A percentile compares a stretch with the other conserved stretches of the same genome.
Conservation (phyloP, 1,140 invertebrate species). For the honey bee (Apis mellifera) region Amel_HAv3.1 CM009935.2:13248501-13249000, state of each 20-base stretch:
- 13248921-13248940: not conserved
- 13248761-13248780: too few species aligned
- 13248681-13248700: not conserved
- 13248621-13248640: not conserved
- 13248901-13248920: constrained; percentile 7
- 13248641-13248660: constrained; percentile 21
- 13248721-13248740: not conserved
- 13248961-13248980: constrained; percentile 24
- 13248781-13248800: too few species aligned
- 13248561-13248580: not conserved
- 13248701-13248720: not conserved
- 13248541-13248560: not conserved
- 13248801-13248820: too few species aligned
- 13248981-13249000: constrained; percentile 41
- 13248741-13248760: too few species aligned
- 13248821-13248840: too few species aligned
- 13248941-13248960: constrained; percentile 18
- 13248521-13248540: constrained; percentile 16
- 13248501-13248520: constrained; percentile 50
- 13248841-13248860: too few species aligned
- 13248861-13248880: not conserved
- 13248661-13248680: constrained; percentile 3
- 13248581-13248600: too few species aligned
- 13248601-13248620: too few species aligned
- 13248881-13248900: too few species aligned